Conservation (phyloP, 1,140 invertebrate genomes). For the Diploscapter pachys region DNA sequence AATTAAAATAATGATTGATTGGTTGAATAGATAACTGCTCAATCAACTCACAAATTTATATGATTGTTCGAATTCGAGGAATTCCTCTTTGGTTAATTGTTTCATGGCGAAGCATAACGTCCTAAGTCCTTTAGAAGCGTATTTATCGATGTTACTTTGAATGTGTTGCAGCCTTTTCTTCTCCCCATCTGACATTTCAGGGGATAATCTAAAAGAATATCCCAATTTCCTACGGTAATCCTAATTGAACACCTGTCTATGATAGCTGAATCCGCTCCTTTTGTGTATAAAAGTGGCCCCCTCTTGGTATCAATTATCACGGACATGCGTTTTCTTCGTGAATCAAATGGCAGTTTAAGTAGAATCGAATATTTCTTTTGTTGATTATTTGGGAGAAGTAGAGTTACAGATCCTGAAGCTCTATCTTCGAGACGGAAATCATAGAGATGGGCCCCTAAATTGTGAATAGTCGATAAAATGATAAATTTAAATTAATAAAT, state of each 20-base stretch:
- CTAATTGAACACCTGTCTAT: constrained; percentile 1
- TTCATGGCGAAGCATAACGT: constrained; percentile 82
- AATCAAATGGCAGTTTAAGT: constrained; percentile 82
- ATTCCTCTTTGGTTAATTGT: constrained; percentile 71
- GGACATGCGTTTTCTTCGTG: constrained; percentile 90
- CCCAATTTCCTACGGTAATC: background rate
- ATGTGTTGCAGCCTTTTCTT: background rate
- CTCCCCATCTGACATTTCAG: too few relatives aligned
- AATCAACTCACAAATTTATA: constrained; percentile 22
- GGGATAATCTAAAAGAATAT: constrained; percentile 58
- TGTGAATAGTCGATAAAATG: background rate
- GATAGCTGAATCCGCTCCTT: constrained; percentile 77
- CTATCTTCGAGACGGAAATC: constrained; percentile 18
- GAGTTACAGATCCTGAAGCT: constrained; percentile 75
- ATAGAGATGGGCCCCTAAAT: constrained; percentile 19
- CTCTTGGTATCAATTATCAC: constrained; percentile 75
- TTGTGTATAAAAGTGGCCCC: constrained; percentile 70
- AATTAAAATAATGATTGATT: too few relatives aligned
- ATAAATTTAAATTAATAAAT: background rate
- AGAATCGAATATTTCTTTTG: constrained; percentile 76
- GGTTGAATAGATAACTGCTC: background rate
- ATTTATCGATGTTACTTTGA: constrained; percentile 70
- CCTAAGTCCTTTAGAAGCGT: constrained; percentile 70
- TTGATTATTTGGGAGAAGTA: constrained; percentile 86
- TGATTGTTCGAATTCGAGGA: constrained; percentile 6